Base-by-base conservation (phyloP, 2,113 vertebrate genomes). In the Bubalus kerabau region DNA sequence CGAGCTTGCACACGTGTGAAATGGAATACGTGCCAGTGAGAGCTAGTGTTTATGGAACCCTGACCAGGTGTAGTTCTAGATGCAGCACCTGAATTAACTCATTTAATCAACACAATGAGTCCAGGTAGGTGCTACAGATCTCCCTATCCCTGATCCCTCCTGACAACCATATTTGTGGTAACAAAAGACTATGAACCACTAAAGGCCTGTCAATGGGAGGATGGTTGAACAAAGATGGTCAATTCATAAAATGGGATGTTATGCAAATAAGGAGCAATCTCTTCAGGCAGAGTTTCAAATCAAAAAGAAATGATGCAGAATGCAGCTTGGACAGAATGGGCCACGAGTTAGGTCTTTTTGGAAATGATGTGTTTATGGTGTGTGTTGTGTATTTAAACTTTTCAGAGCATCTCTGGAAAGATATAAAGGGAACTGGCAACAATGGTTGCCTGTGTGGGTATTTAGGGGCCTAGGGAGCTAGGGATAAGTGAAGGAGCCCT, bases 1-100 rank as follows among this genome's bases (percentile, higher is more conserved):
- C 40, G 50, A 84, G 48, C 71, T 62, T 0, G 0, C 6, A 11
- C 48, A 7, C 0, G 2, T 46, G 50, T 3, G 14, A 67, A 40
- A 81, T 7, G 84, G 48, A 56, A 36, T 0, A 23, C 0, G 6
- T 46, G 90, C 46, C 71, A 74, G 32, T 0, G 24, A 90, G 60
- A 71, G 26, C 71, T 71, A 6, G 7, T 43, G 23, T 43, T 21
- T 32, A 36, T 0, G 32, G 64, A 93, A 30, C 82, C 19, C 67
- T 6, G 46, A 62, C 32, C 88, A 36, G 0, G 1, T 3, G 7
- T 1, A 13, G 71, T 28, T 54, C 76, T 23, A n/a, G 36, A 76
- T 5, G 71, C 23, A 46, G 57, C 26, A 40, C 82, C 52, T 48
- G 32, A 74, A 76, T 84, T 17, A 76, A 82, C 28, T 48, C 84